These are phyloP conservation scores for Pollicipes pollicipes DNA, from an alignment of 1,140 invertebrate genomes.

Conservation along the genomic window DNA sequence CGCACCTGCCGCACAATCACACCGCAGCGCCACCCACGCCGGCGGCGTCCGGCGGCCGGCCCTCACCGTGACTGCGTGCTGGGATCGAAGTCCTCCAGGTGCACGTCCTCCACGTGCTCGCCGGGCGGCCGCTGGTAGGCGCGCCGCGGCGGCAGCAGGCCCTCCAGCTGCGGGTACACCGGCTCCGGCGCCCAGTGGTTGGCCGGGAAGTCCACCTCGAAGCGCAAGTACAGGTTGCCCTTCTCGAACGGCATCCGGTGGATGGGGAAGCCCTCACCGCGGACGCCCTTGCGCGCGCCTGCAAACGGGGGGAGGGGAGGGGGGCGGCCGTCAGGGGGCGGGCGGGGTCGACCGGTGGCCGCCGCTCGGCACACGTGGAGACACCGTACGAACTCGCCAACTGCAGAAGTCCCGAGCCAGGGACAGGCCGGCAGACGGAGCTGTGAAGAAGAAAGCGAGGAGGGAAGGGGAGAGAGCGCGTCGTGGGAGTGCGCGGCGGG, in stretches of 20 bases:
- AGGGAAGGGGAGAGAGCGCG: too few species aligned
- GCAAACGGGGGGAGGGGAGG: not conserved
- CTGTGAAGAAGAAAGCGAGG: too few species aligned
- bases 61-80: conserved; percentile 23
- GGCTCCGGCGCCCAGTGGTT: conserved; percentile 50
- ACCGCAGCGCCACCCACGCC: too few species aligned
- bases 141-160: not conserved
- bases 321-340: too few species aligned
- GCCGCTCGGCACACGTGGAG: too few species aligned
- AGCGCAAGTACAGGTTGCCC: conserved; percentile 72
- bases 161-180: not conserved
- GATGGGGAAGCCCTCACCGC: conserved; percentile 38
- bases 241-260: conserved; percentile 59
- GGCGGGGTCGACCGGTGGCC: too few species aligned
- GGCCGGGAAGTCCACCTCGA: conserved; percentile 64
- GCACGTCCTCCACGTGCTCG: conserved; percentile 63
- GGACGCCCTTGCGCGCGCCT: conserved; percentile 27
- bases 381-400: too few species aligned
- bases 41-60: too few species aligned
- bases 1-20: too few species aligned
- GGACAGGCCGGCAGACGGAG: not conserved
- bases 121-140: conserved; percentile 33
- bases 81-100: conserved; percentile 53
- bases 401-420: too few species aligned
- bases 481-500: too few species aligned